Evolutionary conservation across 53 echinoderm and acorn worm genomes (phyloP), one percentile per base, ranked within the genome.

Genomic region (Apostichopus leukothele): DNA sequence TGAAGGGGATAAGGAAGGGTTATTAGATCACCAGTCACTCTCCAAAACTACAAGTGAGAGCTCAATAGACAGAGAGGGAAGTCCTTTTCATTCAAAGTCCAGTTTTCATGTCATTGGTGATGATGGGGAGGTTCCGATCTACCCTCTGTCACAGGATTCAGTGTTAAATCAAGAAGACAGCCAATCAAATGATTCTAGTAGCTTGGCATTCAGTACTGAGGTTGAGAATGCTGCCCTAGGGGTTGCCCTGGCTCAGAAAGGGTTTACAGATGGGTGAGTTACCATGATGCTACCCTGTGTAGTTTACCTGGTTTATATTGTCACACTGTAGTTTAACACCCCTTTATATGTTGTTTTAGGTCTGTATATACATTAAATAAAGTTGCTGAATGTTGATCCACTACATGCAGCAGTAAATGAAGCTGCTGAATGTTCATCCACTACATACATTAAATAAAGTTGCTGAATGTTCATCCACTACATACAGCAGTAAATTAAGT

Each of bases 101-200:
- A 96, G 96, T 75, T 94, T 96, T 75, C 94, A 94, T 89, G 76
- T 92, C 6, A 83, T 96, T 0, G 94, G 94, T 5, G 96, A 96
- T 6, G 96, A 95, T 76, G 80, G 83, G 18, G 95, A 94, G 52
- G 93, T 73, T 4, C 90, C 92, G 6, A 96, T 96, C 90, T 94
- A 91, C 74, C 96, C 96, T 55, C 89, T 94, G 0, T 88, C 89
- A 76, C 92, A 94, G 67, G 96, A 94, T 86, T 75, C 52, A 51
- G 68, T 79, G 76, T 52, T 83, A 4, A 75, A 67, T 66, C 73
- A 51, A 95, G 95, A 95, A 88, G 98, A 98, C 5, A 96, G 90
- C 18, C 98, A 98, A 83, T 98, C 98, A 4, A 98, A 94, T 76
- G 98, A 98, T 81, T 98, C 98, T 26, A 92, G 95, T 88, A 92